Evolutionary conservation across 1,140 invertebrate genomes (phyloP), one percentile per base, ranked within the genome.

Genomic region (Zaprionus vittiger): DNA sequence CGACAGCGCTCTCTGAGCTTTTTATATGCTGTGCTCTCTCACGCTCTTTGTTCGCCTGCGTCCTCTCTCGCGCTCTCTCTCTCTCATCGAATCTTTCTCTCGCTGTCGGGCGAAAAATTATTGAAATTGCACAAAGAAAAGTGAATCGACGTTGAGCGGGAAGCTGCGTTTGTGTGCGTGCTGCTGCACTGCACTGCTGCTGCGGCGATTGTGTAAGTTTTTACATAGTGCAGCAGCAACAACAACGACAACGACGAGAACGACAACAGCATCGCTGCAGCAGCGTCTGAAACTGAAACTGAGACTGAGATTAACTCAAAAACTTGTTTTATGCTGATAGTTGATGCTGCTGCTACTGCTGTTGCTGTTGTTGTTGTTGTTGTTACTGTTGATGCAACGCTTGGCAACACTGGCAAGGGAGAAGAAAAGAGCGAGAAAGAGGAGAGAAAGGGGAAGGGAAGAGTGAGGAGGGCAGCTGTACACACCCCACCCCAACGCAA

Each of bases 111-210:
- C 67, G 54, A 61, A 56, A 71, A 87, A 87, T 87, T 79, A 89
- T 84, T 87, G 85, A 72, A 87, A 87, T 87, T 84, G 84, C 84
- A 87, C 84, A 87, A 87, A 87, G 84, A 87, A 87, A 87, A 87
- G 84, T 87, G 84, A 87, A 87, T 87, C 75, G 31, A 34, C 31
- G 85, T 70, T 73, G 77, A 80, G 83, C 65, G 70, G 61, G 69
- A 65, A 75, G 73, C 73, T 70, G 37, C 55, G 38, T 59, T 14
- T 68, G 62, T 76, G 44, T 76, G 73, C 28, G 63, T 77, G 73
- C 37, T 44, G 81, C 44, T 61, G 64, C 44, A 34, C 56, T 73
- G 56, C 55, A 34, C 9, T 34, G 61, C 68, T 66, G 81, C 44
- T 61, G 64, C 44, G 63, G 63, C 70, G 81, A 81, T 87, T 87